Base-by-base conservation (phyloP, 2,888 invertebrate genomes). In the Yponomeuta malinellus region DNA sequence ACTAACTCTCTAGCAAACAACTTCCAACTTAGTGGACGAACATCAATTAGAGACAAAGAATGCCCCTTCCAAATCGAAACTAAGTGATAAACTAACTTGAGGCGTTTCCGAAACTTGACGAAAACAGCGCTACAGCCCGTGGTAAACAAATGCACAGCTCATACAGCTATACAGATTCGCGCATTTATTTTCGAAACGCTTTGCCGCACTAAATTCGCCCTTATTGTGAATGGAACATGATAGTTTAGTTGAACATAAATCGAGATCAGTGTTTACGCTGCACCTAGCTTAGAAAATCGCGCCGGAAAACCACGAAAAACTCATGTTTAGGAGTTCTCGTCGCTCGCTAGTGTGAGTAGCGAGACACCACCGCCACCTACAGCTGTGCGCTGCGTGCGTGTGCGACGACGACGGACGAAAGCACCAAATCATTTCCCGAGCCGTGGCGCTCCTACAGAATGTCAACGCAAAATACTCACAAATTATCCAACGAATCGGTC, bases 371-470 rank as follows among this genome's bases (percentile, higher is more conserved):
- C 92, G 92, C 92, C 92, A 92, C 92, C 92, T 92, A 92, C 90
- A 91, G 92, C 92, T 90, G 90, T 84, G 86, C 87, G 52, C 52
- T 59, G 85, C 82, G 81, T 92, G 92, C 92, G 92, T 92, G 85
- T 92, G 92, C 92, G 92, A 89, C 92, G 82, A 92, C 92, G 92
- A 89, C 92, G 82, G 85, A 89, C 92, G 92, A 92, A 92, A 92
- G 92, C 92, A 92, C 92, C 92, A 90, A 92, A 90, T 92, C 92
- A 92, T 93, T 92, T 92, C 92, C 92, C 92, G 89, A 92, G 84
- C 92, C 92, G 92, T 92, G 92, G 92, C 92, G 92, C 91, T 91
- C 90, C 90, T 89, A 90, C 81, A 85, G 85, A 84, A 92, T 92
- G 90, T 92, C 88, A 89, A 85, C 84, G 86, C 89, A 86, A 89